Percentiles rank a stretch among this genome's conserved stretches.
phyloP scores from a whole-genome alignment of 2,113 vertebrate species.

The Prionailurus bengalensis region DNA sequence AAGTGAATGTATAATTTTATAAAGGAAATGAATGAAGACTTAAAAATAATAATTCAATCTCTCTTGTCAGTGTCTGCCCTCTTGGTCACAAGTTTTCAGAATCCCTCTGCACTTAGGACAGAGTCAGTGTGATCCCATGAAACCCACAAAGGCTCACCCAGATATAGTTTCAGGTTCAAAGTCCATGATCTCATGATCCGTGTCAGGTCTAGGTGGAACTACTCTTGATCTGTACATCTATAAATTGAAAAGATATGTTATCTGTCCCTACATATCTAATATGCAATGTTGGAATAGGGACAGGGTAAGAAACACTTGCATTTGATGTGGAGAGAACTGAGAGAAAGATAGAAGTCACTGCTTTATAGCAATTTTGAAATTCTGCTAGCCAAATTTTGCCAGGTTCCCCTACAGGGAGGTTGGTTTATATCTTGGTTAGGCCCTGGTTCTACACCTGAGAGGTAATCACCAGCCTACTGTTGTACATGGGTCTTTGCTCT shows the following conservation, averaged over 20 bases:
- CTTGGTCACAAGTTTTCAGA: neutral
- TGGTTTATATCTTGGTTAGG: neutral
- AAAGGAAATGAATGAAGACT: neutral
- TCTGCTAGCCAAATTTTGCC: neutral
- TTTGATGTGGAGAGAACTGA: neutral
- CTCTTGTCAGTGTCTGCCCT: neutral
- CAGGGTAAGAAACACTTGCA: neutral
- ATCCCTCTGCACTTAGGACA: neutral
- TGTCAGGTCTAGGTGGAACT: neutral
- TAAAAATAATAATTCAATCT: neutral
- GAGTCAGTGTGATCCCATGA: neutral
- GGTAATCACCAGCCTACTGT: neutral
- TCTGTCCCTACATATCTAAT: neutral
- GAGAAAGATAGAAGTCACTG: neutral
- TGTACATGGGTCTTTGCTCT: neutral
- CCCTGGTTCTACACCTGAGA: neutral
- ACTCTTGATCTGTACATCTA: neutral
- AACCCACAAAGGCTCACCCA: neutral
- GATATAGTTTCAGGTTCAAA: neutral
- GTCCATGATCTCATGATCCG: neutral
- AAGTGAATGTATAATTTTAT: slow-evolving; percentile 18
- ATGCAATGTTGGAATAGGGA: neutral
- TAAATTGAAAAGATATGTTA: neutral
- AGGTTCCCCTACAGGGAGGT: neutral
- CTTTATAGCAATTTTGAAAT: neutral